Percentiles rank a stretch among this genome's conserved stretches.
Conservation (phyloP, 2,797 vertebrate genomes). For the Bufotes viridis region DNA sequence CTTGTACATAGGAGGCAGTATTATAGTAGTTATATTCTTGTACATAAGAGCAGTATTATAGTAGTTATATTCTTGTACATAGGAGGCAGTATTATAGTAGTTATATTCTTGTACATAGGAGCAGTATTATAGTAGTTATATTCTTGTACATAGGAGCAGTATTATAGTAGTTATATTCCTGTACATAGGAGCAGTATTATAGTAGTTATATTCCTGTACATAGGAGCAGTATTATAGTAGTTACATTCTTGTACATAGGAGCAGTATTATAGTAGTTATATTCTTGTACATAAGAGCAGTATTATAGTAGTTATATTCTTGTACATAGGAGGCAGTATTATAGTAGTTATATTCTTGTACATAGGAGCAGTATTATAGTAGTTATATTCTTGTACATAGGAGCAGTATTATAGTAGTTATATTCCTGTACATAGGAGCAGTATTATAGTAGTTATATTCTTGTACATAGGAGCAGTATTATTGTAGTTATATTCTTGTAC, state of each 20-base stretch:
- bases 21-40: conserved; percentile 9
- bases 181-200: too few relatives aligned
- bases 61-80: not conserved
- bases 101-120: not conserved
- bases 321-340: not conserved
- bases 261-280: conserved; percentile 2
- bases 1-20: not conserved
- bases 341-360: conserved; percentile 2
- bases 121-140: conserved; percentile 9
- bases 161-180: too few relatives aligned
- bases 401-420: conserved; percentile 8
- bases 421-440: not conserved
- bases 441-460: conserved; percentile 11
- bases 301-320: conserved; percentile 3
- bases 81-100: not conserved
- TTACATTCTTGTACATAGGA: not conserved
- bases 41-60: not conserved
- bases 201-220: too few relatives aligned
- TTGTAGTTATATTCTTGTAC: conserved; percentile 7
- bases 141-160: not conserved
- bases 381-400: conserved; percentile 1
- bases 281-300: not conserved
- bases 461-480: conserved; percentile 1
- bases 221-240: not conserved
- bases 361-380: conserved; percentile 2